A percentile compares a stretch with the other conserved stretches of the same genome.
Evolutionary conservation across 1,140 invertebrate species (phyloP).

Genomic region (Leptoteleia sp.): DNA sequence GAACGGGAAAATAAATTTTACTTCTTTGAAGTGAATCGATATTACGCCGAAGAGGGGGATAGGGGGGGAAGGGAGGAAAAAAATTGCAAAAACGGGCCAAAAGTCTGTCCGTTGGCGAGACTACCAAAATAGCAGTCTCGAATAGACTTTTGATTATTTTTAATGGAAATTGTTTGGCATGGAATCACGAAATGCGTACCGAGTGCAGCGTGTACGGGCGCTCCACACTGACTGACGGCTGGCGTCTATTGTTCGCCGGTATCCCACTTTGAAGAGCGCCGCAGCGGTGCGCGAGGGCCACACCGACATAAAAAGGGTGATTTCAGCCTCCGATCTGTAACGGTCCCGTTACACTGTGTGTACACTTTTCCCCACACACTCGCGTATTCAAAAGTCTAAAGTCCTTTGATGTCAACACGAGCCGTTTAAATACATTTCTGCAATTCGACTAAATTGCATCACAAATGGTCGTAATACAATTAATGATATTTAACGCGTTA

Average conservation of each 20-base stretch:
- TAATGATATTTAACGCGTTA: constrained; percentile 20
- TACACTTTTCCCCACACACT: neutral
- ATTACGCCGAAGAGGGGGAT: too few relatives aligned
- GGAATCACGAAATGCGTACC: constrained; percentile 1
- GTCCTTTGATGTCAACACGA: constrained; percentile 3
- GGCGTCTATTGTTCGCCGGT: constrained; percentile 60
- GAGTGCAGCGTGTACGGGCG: constrained; percentile 51
- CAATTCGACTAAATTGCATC: constrained; percentile 5
- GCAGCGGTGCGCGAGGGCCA: constrained; percentile 41
- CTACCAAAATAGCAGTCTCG: constrained; percentile 21
- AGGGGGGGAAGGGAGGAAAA: too few relatives aligned
- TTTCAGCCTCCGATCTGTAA: constrained; percentile 20
- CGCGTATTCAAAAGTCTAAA: constrained; percentile 3
- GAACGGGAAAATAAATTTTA: constrained; percentile 3
- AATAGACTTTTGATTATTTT: constrained; percentile 28
- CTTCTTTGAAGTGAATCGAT: constrained; percentile 9
- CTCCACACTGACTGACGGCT: constrained; percentile 63
- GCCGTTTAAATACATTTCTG: constrained; percentile 10
- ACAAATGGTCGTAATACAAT: constrained; percentile 24
- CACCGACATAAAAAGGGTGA: constrained; percentile 37
- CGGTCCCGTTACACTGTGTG: constrained; percentile 13
- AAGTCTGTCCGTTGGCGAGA: constrained; percentile 3
- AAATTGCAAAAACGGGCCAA: too few relatives aligned
- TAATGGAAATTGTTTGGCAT: constrained; percentile 7
- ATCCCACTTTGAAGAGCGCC: constrained; percentile 60